phyloP scores from a whole-genome alignment of 2,888 invertebrate species.

The Eupeodes latifasciatus region DNA sequence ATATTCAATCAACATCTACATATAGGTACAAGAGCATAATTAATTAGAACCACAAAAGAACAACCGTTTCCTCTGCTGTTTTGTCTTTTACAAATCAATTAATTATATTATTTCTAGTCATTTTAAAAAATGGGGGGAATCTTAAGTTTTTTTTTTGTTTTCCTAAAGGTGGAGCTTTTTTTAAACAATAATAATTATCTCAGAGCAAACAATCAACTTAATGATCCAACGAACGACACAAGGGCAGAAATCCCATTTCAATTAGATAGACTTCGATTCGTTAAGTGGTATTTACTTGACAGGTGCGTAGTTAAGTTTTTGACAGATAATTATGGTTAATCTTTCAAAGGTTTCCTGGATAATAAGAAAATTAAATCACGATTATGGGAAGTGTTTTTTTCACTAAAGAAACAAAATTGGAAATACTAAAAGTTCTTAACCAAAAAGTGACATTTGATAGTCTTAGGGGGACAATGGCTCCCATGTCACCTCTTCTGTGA shows the following conservation, averaged over 20 bases:
- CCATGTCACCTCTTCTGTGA: background rate
- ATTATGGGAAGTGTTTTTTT: too few relatives aligned
- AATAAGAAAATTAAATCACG: too few relatives aligned
- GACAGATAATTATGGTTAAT: too few relatives aligned
- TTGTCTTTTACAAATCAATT: conserved; percentile 40
- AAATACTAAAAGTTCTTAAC: too few relatives aligned
- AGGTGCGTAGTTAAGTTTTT: background rate
- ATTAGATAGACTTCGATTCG: conserved; percentile 34
- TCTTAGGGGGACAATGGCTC: background rate
- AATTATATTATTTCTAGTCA: conserved; percentile 20
- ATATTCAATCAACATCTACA: background rate
- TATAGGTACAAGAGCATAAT: conserved; percentile 29
- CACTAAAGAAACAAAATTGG: too few relatives aligned
- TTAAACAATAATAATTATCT: background rate
- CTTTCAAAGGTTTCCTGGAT: too few relatives aligned
- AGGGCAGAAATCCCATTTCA: conserved; percentile 40
- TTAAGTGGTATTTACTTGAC: background rate
- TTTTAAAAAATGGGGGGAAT: conserved; percentile 1
- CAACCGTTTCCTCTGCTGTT: conserved; percentile 33
- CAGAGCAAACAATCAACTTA: conserved; percentile 51
- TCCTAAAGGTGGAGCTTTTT: conserved; percentile 21
- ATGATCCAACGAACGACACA: conserved; percentile 37
- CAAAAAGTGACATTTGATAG: too few relatives aligned
- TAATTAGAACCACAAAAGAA: conserved; percentile 56
- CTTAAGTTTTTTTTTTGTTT: background rate